Evolutionary conservation across 2,113 vertebrate species (phyloP).

Genomic region (Spea bombifrons): DNA sequence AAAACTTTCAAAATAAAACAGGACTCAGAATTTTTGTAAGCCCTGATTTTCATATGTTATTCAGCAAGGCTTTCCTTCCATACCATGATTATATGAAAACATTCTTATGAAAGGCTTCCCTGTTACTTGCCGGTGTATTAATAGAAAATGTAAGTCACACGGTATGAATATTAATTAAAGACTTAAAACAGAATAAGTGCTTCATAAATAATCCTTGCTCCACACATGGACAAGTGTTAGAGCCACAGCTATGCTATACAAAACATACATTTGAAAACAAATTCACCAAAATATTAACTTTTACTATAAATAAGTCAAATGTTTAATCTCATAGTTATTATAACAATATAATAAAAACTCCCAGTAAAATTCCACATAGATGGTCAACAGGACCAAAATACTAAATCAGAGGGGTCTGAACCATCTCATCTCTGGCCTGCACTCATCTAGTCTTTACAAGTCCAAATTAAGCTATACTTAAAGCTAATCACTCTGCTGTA

Average conservation of each 20-base stretch:
- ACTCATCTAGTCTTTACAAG: no score
- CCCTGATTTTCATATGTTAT: constrained; percentile 42
- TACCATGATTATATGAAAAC: constrained; percentile 41
- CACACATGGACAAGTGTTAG: constrained; percentile 11
- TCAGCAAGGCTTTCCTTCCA: constrained; percentile 43
- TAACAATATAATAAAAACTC: no score
- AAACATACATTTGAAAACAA: not conserved
- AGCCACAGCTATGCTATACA: constrained; percentile 13
- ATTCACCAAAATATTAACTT: no score
- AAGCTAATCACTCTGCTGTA: no score
- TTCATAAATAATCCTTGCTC: constrained; percentile 32
- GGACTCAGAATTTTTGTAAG: constrained; percentile 28
- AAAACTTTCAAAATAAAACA: constrained; percentile 27
- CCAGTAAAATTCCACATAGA: no score
- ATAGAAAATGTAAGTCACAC: constrained; percentile 47
- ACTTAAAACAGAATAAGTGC: constrained; percentile 44
- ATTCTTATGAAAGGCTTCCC: constrained; percentile 42
- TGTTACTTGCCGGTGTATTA: constrained; percentile 45
- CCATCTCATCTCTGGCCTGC: no score
- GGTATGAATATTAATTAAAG: constrained; percentile 48
- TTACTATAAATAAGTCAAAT: no score
- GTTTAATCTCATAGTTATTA: no score
- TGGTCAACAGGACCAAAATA: no score
- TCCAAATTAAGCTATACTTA: no score
- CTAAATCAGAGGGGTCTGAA: not conserved